A percentile compares a stretch with the other conserved stretches of the same genome.
phyloP scores from a whole-genome alignment of 2,113 vertebrate species.

The Coracopsis vasa region DNA sequence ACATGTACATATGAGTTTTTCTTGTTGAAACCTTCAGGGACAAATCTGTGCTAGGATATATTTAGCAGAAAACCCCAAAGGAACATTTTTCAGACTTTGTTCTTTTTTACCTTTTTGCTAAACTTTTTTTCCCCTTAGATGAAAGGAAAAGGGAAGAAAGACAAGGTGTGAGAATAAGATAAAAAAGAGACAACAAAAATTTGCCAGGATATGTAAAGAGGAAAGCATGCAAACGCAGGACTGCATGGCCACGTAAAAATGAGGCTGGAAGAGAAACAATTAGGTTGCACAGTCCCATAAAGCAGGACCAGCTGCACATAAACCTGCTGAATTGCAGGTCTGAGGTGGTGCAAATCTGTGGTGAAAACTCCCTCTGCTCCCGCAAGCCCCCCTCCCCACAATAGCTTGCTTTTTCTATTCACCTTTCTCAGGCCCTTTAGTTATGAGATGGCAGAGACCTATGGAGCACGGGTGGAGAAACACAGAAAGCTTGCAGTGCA shows the following conservation, averaged over 20 bases:
- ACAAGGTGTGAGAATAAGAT: not conserved
- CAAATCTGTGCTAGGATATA: not conserved
- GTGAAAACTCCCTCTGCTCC: not conserved
- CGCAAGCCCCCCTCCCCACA: not conserved
- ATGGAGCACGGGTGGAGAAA: not conserved
- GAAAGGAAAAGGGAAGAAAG: not conserved
- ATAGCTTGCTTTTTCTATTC: not conserved
- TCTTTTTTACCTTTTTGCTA: not conserved
- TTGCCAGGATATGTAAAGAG: not conserved
- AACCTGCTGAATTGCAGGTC: not conserved
- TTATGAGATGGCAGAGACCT: not conserved
- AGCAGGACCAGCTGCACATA: not conserved
- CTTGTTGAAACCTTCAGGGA: not conserved
- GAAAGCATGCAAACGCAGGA: not conserved
- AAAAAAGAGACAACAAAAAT: not conserved
- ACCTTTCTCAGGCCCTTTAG: not conserved
- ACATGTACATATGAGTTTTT: not conserved
- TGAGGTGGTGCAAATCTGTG: not conserved
- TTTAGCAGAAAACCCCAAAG: constrained; percentile 1
- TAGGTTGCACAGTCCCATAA: not conserved
- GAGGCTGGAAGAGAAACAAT: not conserved
- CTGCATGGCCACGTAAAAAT: not conserved
- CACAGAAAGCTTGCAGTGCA: not conserved
- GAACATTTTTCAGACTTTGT: not conserved
- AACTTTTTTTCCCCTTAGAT: not conserved